Percentiles rank a stretch among this genome's conserved stretches.
These are phyloP conservation scores for Bathynomus jamesi DNA, from an alignment of 1,140 invertebrate genomes.

Conservation along the genomic window DNA sequence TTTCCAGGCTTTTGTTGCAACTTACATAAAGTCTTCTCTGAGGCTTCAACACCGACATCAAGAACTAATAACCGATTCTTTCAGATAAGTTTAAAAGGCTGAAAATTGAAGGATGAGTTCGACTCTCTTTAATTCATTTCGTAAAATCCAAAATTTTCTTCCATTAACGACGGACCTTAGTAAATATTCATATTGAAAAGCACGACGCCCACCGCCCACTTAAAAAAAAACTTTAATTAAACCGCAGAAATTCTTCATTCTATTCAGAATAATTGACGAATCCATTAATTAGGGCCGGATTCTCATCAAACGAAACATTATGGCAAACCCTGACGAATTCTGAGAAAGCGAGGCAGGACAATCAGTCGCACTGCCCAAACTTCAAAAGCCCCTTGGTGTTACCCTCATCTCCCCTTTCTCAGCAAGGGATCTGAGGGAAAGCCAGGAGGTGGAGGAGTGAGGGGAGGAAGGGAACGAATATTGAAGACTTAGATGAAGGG, in stretches of 20 bases:
- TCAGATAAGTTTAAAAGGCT: too few relatives aligned
- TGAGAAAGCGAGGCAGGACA: not conserved
- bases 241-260: not conserved
- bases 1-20: too few relatives aligned
- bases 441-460: not conserved
- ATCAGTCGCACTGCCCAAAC: not conserved
- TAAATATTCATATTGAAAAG: not conserved
- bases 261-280: not conserved
- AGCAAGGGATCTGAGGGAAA: not conserved
- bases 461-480: not conserved
- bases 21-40: too few relatives aligned
- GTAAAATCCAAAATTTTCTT: not conserved
- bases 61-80: too few relatives aligned
- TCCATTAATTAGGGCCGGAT: not conserved
- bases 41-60: too few relatives aligned
- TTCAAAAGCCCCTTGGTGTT: not conserved
- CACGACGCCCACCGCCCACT: too few relatives aligned
- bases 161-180: not conserved
- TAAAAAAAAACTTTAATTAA: not conserved
- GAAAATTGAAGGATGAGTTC: too few relatives aligned
- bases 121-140: too few relatives aligned
- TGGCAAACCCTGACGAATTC: not conserved
- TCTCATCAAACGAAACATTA: not conserved
- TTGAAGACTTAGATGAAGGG: constrained; percentile 1
- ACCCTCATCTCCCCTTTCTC: not conserved